These are phyloP conservation scores for Clostera curtula DNA, from an alignment of 2,888 invertebrate species.

Conservation along the genomic window DNA sequence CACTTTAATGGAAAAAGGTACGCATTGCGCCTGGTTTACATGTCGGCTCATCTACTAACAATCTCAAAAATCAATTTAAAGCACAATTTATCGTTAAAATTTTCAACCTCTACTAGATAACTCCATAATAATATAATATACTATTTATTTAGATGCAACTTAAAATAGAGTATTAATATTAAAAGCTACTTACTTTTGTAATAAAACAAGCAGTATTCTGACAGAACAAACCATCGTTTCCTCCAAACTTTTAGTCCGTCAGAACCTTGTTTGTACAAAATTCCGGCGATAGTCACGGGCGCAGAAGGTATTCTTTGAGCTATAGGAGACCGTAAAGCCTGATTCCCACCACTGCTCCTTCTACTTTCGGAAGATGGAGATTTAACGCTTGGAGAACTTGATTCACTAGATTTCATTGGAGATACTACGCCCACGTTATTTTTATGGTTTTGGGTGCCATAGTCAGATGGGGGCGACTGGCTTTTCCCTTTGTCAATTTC, in stretches of 20 bases:
- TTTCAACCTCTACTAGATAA: no score
- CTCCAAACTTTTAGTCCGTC: slow-evolving; percentile 96
- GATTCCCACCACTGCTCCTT: slow-evolving; percentile 69
- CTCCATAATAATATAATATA: no score
- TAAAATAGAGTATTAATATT: no score
- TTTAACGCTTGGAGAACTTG: slow-evolving; percentile 62
- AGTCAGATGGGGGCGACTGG: slow-evolving; percentile 52
- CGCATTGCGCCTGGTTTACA: not conserved
- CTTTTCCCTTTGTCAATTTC: slow-evolving; percentile 49
- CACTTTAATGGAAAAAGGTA: no score
- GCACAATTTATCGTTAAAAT: no score
- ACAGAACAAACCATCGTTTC: slow-evolving; percentile 94
- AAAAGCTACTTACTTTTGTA: slow-evolving; percentile 84
- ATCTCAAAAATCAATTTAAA: no score
- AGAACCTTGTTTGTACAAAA: slow-evolving; percentile 94
- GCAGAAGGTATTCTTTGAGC: slow-evolving; percentile 90
- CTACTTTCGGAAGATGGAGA: slow-evolving; percentile 69
- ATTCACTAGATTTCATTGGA: slow-evolving; percentile 68
- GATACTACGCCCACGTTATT: slow-evolving; percentile 44
- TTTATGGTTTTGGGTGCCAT: slow-evolving; percentile 43
- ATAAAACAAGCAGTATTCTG: slow-evolving; percentile 95
- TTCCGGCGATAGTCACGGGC: slow-evolving; percentile 89
- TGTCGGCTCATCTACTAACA: no score
- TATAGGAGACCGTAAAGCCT: slow-evolving; percentile 84
- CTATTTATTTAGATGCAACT: no score